A percentile compares a stretch with the other conserved stretches of the same genome.
Evolutionary conservation across 2,888 invertebrate genomes (phyloP).

Genomic region (Antitype chi): DNA sequence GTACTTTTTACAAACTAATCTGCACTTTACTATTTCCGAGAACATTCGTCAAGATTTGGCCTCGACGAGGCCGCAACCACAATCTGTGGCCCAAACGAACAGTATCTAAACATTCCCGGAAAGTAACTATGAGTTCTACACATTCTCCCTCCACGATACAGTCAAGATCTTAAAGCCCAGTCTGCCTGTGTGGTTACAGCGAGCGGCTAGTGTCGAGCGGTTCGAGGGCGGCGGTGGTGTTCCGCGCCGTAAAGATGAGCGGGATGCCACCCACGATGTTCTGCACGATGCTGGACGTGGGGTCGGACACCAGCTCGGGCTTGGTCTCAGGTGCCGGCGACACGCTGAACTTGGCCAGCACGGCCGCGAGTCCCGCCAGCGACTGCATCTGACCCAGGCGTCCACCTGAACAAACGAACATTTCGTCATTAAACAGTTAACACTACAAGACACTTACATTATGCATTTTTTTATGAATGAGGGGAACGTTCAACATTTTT

Average conservation of each 20-base stretch:
- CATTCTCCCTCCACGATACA: neutral
- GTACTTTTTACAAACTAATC: constrained; percentile 1
- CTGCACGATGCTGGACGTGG: constrained; percentile 78
- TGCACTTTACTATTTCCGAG: neutral
- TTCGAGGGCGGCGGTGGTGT: neutral
- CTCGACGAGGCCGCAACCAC: neutral
- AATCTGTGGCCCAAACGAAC: neutral
- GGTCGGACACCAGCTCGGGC: constrained; percentile 70
- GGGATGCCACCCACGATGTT: constrained; percentile 76
- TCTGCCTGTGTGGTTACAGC: constrained; percentile 18
- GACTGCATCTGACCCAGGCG: constrained; percentile 85
- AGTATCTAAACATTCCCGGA: neutral
- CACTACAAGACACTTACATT: constrained; percentile 3
- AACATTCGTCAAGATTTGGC: neutral
- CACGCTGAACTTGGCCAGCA: constrained; percentile 77
- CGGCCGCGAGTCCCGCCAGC: constrained; percentile 81
- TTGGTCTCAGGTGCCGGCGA: constrained; percentile 72
- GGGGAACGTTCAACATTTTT: neutral
- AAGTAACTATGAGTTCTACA: neutral
- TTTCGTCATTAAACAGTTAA: neutral
- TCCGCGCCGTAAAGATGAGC: constrained; percentile 65
- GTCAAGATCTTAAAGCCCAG: neutral
- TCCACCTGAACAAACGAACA: constrained; percentile 71
- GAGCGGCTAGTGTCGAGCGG: constrained; percentile 18
- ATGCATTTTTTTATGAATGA: neutral